Evolutionary conservation across 2,888 invertebrate species (phyloP).

Genomic region (Heliconius charithonia): DNA sequence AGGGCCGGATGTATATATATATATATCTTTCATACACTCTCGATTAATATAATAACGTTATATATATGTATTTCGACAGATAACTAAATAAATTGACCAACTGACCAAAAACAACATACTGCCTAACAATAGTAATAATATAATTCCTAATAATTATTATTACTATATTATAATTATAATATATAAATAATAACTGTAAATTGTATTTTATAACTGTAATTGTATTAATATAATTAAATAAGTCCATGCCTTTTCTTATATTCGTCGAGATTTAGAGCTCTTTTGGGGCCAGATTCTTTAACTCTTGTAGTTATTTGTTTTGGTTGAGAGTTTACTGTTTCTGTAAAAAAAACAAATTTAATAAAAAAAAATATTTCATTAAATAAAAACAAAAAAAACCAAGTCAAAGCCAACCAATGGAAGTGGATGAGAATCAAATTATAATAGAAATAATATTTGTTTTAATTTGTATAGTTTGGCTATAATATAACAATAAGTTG

Average conservation of each 20-base stretch:
- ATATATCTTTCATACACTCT: too few species aligned
- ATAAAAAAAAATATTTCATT: neutral
- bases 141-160: neutral
- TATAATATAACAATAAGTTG: too few species aligned
- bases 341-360: conserved; percentile 58
- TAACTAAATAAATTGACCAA: neutral
- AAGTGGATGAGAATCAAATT: too few species aligned
- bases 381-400: too few species aligned
- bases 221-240: conserved; percentile 80
- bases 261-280: conserved; percentile 94
- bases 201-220: too few species aligned
- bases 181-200: conserved; percentile 14
- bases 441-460: too few species aligned
- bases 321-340: conserved; percentile 89
- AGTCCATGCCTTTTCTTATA: conserved; percentile 96
- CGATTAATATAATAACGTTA: too few species aligned
- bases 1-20: too few species aligned
- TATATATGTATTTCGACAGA: neutral
- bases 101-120: neutral
- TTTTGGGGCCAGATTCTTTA: conserved; percentile 91
- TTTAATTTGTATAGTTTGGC: too few species aligned
- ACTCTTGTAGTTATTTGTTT: conserved; percentile 88
- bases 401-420: too few species aligned
- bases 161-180: neutral
- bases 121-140: conserved; percentile 1